Evolutionary conservation across 2,113 vertebrate species (phyloP), one percentile per base, ranked within the genome.

Genomic region (Dipodomys stephensi): DNA sequence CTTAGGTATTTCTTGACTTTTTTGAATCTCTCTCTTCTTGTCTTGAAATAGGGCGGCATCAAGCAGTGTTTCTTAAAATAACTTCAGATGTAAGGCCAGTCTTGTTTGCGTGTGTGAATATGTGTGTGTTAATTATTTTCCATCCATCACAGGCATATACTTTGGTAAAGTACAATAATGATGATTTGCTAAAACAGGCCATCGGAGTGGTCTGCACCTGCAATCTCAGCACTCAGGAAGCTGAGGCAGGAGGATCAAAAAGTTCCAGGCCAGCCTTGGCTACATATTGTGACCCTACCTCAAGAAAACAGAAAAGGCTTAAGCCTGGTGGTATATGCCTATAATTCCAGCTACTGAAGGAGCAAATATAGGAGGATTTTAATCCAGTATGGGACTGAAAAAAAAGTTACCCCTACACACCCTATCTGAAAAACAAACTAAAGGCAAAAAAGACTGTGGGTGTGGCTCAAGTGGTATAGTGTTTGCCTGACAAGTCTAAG

Each of bases 81-180:
- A 72, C 62, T 83, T 67, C 0, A 0, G 39, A 20, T 8, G 2
- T n/a, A 68, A 18, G 30, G 77, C 22, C 39, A 8, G 57, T 68
- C 18, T 32, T 88, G 64, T 87, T 2, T 64, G 67, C 72, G 28
- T 69, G 30, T 39, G 74, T 57, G 64, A 46, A 67, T 73, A 27
- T 73, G 20, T 1, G 13, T 25, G 30, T 44, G 64, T 32, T 8
- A 68, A 82, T 92, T 87, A 85, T 83, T 92, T 95, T 88, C 83
- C 92, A n/a, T 80, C 81, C 1, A 3, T 83, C 86, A 60, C 0
- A 39, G 67, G 53, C 4, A 53, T 62, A 76, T 5, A 76, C 76
- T 88, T 95, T 72, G 80, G 69, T 72, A 91, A 76, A 77, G 68
- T 80, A 83, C 67, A 64, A 64, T 90, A 76, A 93, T 93, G 80